Evolutionary conservation across 2,113 vertebrate genomes (phyloP).

Genomic region (Cyanoramphus novaezelandiae): DNA sequence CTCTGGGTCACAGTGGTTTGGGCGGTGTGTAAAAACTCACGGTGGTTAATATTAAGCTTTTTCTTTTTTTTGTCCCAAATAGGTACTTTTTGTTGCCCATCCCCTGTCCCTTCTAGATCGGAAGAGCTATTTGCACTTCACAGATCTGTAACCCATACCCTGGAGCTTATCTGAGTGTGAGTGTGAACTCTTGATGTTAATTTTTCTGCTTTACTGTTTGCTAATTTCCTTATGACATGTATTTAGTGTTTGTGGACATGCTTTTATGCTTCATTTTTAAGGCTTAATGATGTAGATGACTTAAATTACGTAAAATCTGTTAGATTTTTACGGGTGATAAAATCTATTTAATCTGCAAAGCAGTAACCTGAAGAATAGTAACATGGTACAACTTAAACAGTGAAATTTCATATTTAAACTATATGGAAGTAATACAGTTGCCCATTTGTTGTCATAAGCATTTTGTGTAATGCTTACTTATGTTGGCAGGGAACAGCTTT

Average conservation of each 20-base stretch:
- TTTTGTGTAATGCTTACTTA: not conserved
- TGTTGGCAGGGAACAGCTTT: not conserved
- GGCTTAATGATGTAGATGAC: not conserved
- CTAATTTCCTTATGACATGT: rapidly evolving
- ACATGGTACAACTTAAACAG: not conserved
- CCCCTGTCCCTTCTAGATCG: rapidly evolving
- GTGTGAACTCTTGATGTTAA: not conserved
- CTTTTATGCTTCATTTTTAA: not conserved
- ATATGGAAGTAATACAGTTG: not conserved
- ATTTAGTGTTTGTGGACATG: too few species aligned
- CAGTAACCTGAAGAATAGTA: not conserved
- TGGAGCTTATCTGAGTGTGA: not conserved
- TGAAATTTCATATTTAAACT: not conserved
- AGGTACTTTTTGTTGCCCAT: rapidly evolving
- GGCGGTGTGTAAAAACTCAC: rapidly evolving
- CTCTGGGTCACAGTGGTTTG: not conserved
- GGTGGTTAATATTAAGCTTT: rapidly evolving
- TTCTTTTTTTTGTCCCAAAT: rapidly evolving
- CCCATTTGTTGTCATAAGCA: rapidly evolving
- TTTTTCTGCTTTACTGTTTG: not conserved
- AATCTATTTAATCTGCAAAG: not conserved
- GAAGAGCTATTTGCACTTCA: rapidly evolving
- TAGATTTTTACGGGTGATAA: not conserved
- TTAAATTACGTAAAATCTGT: not conserved
- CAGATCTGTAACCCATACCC: rapidly evolving